Conservation (phyloP, 1,140 invertebrate genomes). For the Drosophila obscura region DNA sequence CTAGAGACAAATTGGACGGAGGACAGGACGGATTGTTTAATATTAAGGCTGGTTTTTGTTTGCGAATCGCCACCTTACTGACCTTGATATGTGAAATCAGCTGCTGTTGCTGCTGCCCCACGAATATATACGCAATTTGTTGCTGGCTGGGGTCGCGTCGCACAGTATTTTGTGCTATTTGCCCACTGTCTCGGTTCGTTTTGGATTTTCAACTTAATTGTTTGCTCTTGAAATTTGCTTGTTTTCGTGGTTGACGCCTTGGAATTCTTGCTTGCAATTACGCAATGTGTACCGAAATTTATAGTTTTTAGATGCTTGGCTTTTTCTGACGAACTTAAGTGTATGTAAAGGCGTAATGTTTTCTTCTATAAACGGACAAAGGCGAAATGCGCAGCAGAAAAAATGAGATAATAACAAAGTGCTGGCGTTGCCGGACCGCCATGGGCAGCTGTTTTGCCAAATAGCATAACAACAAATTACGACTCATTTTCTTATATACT, state of each 20-base stretch:
- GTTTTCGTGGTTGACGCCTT: constrained; percentile 12
- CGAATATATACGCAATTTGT: constrained; percentile 76
- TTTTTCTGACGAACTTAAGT: constrained; percentile 14
- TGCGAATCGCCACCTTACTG: constrained; percentile 59
- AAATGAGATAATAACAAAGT: constrained; percentile 80
- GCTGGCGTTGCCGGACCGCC: constrained; percentile 48
- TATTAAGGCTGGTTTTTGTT: constrained; percentile 22
- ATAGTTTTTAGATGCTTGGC: constrained; percentile 25
- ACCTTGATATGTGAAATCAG: constrained; percentile 80
- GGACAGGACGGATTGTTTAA: constrained; percentile 19
- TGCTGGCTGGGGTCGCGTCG: constrained; percentile 10
- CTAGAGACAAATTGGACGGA: constrained; percentile 33
- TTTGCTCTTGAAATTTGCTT: constrained; percentile 12
- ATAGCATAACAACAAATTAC: constrained; percentile 6
- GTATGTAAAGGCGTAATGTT: constrained; percentile 41
- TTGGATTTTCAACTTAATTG: constrained; percentile 28
- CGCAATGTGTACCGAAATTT: constrained; percentile 17
- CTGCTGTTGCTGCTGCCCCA: constrained; percentile 48
- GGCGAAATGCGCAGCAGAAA: constrained; percentile 79
- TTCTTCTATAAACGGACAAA: constrained; percentile 72
- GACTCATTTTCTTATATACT: background rate
- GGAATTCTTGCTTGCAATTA: constrained; percentile 12
- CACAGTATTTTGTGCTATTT: constrained; percentile 31
- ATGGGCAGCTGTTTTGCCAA: constrained; percentile 58
- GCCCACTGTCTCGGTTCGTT: constrained; percentile 46